Percentiles rank a stretch among this genome's conserved stretches.
phyloP scores from a whole-genome alignment of 1,140 invertebrate genomes.

The Drosophila funebris region DNA sequence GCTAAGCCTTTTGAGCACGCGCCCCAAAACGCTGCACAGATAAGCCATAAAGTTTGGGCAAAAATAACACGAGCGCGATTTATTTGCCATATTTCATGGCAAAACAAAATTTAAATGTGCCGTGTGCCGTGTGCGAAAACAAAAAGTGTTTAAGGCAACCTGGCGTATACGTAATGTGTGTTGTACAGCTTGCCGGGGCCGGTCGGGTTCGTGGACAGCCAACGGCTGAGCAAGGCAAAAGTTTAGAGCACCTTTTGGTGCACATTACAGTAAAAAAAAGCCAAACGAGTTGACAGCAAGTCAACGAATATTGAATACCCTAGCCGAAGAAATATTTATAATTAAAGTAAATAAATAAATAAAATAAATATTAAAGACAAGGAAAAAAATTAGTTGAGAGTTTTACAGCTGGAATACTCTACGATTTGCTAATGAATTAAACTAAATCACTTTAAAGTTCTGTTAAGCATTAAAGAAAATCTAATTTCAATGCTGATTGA shows the following conservation, averaged over 20 bases:
- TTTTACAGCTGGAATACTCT: too few relatives aligned
- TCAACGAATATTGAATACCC: background rate
- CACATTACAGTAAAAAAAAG: slow-evolving; percentile 38
- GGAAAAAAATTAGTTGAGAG: too few relatives aligned
- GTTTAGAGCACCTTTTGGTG: slow-evolving; percentile 68
- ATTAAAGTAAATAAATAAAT: background rate
- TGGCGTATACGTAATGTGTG: slow-evolving; percentile 76
- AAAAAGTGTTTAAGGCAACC: slow-evolving; percentile 78
- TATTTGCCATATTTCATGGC: slow-evolving; percentile 79
- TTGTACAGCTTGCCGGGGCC: slow-evolving; percentile 49
- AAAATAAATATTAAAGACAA: too few relatives aligned
- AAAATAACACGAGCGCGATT: slow-evolving; percentile 68
- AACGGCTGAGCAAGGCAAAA: slow-evolving; percentile 34
- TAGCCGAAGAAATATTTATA: background rate
- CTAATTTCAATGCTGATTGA: background rate
- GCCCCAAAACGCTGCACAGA: slow-evolving; percentile 57
- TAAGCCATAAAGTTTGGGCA: slow-evolving; percentile 73
- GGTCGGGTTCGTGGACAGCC: background rate
- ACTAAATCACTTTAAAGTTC: background rate
- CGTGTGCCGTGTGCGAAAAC: slow-evolving; percentile 76
- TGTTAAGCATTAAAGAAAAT: background rate
- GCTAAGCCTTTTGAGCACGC: slow-evolving; percentile 73
- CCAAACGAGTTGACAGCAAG: background rate
- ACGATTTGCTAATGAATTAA: too few relatives aligned
- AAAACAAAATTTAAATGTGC: slow-evolving; percentile 78